Percentiles rank a stretch among this genome's conserved stretches.
Conservation (phyloP, 1,140 invertebrate genomes). For the Drosophila tsacasi region DNA sequence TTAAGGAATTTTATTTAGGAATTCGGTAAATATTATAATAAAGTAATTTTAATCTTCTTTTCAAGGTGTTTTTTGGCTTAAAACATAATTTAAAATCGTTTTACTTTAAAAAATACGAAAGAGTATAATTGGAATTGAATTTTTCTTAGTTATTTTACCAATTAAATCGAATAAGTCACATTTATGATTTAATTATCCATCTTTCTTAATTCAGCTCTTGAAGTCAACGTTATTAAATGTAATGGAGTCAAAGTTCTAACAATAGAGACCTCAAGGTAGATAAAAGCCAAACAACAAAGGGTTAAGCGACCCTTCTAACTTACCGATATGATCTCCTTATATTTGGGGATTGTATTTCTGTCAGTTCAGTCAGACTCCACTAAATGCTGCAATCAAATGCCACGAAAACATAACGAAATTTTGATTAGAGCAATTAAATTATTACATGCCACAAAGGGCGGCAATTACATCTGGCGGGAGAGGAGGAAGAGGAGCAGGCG, state of each 20-base stretch:
- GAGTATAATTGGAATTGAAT: neutral
- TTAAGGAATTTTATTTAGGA: too few relatives aligned
- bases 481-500: neutral
- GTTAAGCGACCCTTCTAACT: neutral
- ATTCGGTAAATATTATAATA: neutral
- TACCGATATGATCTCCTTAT: slow-evolving; percentile 21
- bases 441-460: slow-evolving; percentile 75
- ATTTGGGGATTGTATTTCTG: slow-evolving; percentile 4
- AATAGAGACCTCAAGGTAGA: slow-evolving; percentile 19
- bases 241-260: neutral
- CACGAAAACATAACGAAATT: slow-evolving; percentile 62
- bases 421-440: slow-evolving; percentile 80
- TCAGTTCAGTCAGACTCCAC: slow-evolving; percentile 21
- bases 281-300: neutral
- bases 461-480: slow-evolving; percentile 55
- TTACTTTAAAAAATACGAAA: neutral
- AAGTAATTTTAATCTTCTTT: too few relatives aligned
- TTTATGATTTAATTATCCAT: neutral
- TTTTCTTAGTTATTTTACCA: neutral
- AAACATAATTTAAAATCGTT: too few relatives aligned
- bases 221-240: neutral
- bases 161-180: neutral
- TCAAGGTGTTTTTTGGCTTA: neutral
- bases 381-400: slow-evolving; percentile 73
- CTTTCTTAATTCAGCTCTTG: too few relatives aligned